Conservation (phyloP, 92 coral and sea anemone genomes). For the Heteractis magnifica region DNA sequence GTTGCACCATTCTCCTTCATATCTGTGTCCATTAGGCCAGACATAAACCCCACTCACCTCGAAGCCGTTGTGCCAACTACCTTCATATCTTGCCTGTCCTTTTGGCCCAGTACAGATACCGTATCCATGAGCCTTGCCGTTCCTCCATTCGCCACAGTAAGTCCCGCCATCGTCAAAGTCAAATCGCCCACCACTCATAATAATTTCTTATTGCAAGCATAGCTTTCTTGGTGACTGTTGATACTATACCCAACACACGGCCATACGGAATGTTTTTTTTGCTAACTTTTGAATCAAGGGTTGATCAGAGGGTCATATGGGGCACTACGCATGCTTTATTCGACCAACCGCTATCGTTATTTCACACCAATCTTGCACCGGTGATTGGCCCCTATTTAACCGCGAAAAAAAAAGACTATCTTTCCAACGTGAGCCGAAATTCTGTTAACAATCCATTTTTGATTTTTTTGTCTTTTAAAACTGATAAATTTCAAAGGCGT, state of each 20-base stretch:
- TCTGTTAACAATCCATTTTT: not conserved
- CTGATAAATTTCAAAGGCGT: not conserved
- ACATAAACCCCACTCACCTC: conserved; percentile 87
- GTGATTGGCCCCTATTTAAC: not conserved
- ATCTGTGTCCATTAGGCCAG: conserved; percentile 90
- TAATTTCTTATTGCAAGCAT: conserved; percentile 66
- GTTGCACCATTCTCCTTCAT: conserved; percentile 79
- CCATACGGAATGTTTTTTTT: conserved; percentile 17
- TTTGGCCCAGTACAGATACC: conserved; percentile 93
- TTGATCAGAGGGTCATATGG: conserved; percentile 16
- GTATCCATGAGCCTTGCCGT: conserved; percentile 88
- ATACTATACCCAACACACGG: conserved; percentile 24
- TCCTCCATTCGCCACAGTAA: conserved; percentile 89
- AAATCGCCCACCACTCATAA: conserved; percentile 94
- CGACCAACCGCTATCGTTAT: conserved; percentile 11
- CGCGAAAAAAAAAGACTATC: not conserved
- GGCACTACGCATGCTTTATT: conserved; percentile 32
- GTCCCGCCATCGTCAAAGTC: conserved; percentile 97
- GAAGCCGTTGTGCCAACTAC: conserved; percentile 86
- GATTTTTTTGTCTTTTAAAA: not conserved
- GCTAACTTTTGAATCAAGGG: not conserved
- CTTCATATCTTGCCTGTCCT: conserved; percentile 93
- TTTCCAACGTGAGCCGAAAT: not conserved
- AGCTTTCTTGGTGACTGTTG: conserved; percentile 52
- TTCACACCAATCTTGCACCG: not conserved